Percentiles rank a stretch among this genome's conserved stretches.
These are phyloP conservation scores for Pempheris klunzingeri DNA, from an alignment of 2,797 vertebrate species.

Conservation along the genomic window DNA sequence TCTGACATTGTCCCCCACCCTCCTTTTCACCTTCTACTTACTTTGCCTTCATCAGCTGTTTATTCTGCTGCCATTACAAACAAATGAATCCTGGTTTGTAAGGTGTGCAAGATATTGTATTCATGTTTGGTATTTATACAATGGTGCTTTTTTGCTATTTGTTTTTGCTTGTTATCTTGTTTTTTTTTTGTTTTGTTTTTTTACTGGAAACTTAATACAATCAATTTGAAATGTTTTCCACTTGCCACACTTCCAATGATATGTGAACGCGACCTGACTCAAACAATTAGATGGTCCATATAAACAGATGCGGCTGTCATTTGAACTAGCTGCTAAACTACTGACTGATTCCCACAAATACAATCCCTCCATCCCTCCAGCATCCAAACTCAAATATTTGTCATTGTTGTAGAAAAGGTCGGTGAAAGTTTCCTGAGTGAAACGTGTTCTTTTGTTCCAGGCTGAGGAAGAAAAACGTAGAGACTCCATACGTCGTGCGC, in stretches of 20 bases:
- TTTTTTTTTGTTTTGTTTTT: too few species aligned
- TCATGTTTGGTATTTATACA: too few species aligned
- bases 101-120: too few species aligned
- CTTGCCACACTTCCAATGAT: not conserved
- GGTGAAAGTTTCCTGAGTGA: not conserved
- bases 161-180: too few species aligned
- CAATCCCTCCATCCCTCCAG: too few species aligned
- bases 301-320: not conserved
- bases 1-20: too few species aligned
- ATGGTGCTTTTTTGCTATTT: too few species aligned
- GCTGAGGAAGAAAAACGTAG: conserved; percentile 77
- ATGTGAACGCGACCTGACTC: not conserved
- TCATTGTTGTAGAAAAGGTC: not conserved
- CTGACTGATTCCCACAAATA: not conserved
- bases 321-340: not conserved
- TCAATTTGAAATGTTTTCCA: not conserved
- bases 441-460: conserved; percentile 62
- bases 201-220: too few species aligned
- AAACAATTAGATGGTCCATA: not conserved
- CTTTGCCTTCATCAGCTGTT: too few species aligned
- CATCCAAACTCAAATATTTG: not conserved
- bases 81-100: too few species aligned
- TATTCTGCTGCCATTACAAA: too few species aligned
- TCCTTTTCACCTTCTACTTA: too few species aligned
- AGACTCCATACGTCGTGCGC: conserved; percentile 78